Base-by-base conservation (phyloP, 2,888 invertebrate species). In the Dysmachus trigonus region DNA sequence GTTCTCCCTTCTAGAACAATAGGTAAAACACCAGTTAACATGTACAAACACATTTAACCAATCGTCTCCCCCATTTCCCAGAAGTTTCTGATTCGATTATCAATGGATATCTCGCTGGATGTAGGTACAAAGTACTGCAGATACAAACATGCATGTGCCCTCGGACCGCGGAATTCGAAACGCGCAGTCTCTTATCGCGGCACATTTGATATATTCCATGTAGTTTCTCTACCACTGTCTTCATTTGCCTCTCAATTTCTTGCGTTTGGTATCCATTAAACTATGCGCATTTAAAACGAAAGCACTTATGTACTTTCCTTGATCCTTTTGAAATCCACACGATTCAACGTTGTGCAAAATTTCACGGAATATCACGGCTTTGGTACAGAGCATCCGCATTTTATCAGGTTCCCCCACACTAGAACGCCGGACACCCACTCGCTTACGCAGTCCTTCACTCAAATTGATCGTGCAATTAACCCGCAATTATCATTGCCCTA, bases 111-210 rank as follows among this genome's bases (percentile, higher is more conserved):
- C 71, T 82, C 6, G 35, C 18, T 82, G 31, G 62, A 62, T 53
- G 62, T 82, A 27, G 10, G 62, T 71, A 62, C 62, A 62, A 82
- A 82, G 33, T 62, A 53, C 71, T 35, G 53, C 15, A 62, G 82
- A 79, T 71, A 71, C 71, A 35, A 71, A 35, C 62, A 53, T 62
- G 62, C 82, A 82, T 38, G 35, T 22, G 82, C 38, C 38, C 41
- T 62, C n/a, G 38, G 62, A 18, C 41, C 35, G 53, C 18, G 22
- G 51, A 30, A 79, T 79, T 31, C 62, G 10, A 71, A 35, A 18
- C 82, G 82, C 79, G 71, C 82, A 38, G 53, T 30, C 62, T 82
- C 33, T 82, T 82, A 82, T 82, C 71, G 82, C 22, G 22, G 22
- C 82, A 71, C 47, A 82, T 82, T 62, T 82, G n/a, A n/a, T 35